Conservation (phyloP, 2,888 invertebrate species). For the Caenorhabditis wallacei region DNA sequence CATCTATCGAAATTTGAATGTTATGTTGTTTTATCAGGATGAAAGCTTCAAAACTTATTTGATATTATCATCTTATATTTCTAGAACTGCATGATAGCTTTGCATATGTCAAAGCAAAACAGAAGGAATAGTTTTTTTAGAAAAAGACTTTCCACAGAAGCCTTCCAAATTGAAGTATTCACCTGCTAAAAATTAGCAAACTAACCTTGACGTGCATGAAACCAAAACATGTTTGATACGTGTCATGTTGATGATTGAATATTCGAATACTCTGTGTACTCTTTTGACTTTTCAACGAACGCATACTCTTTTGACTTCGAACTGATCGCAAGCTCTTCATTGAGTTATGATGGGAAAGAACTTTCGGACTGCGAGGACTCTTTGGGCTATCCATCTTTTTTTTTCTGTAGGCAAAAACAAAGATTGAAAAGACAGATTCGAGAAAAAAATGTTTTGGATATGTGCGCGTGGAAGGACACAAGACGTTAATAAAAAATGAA, state of each 20-base stretch:
- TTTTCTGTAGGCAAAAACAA: conserved; percentile 28
- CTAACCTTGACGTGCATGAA: conserved; percentile 71
- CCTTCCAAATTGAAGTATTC: too few species aligned
- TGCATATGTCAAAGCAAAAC: too few species aligned
- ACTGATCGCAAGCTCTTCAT: conserved; percentile 66
- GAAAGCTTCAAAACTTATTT: too few species aligned
- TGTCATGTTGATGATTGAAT: conserved; percentile 74
- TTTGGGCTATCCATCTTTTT: conserved; percentile 52
- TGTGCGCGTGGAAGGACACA: conserved; percentile 47
- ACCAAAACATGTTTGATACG: conserved; percentile 74
- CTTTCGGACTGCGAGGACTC: conserved; percentile 58
- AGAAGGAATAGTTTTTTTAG: too few species aligned
- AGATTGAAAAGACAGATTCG: conserved; percentile 16
- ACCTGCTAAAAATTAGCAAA: background rate
- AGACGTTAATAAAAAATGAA: conserved; percentile 61
- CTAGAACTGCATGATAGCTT: too few species aligned
- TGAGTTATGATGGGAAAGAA: conserved; percentile 64
- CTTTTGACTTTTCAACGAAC: conserved; percentile 64
- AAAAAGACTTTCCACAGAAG: too few species aligned
- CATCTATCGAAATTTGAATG: too few species aligned
- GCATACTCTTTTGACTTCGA: conserved; percentile 63
- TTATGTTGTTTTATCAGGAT: too few species aligned
- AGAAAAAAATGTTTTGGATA: conserved; percentile 24
- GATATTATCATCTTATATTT: too few species aligned
- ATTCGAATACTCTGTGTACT: conserved; percentile 70